These are phyloP conservation scores for Cheirogaleus major DNA, from an alignment of 2,797 vertebrate genomes.

Conservation along the genomic window DNA sequence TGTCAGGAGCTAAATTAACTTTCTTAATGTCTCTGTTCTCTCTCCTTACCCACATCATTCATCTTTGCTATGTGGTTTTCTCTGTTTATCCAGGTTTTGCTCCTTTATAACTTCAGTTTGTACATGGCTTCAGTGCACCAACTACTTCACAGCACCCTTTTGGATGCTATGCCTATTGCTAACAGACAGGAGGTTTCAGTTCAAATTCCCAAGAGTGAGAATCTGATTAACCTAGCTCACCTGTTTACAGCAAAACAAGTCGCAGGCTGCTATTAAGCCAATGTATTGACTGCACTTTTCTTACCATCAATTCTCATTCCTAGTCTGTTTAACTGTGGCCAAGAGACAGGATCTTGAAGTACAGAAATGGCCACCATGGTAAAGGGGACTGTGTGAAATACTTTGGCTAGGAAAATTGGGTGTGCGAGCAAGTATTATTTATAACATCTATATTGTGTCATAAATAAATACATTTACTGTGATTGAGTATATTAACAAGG, in stretches of 20 bases:
- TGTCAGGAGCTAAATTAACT: not conserved
- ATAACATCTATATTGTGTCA: not conserved
- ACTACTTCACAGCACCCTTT: not conserved
- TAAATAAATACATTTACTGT: not conserved
- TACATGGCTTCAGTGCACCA: not conserved
- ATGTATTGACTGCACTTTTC: not conserved
- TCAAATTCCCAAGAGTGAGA: not conserved
- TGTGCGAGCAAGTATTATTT: not conserved
- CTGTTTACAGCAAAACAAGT: not conserved
- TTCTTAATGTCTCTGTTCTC: not conserved
- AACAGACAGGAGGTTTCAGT: not conserved
- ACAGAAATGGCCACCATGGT: not conserved
- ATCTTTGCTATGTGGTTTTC: not conserved
- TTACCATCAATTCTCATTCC: not conserved
- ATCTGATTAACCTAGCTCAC: not conserved
- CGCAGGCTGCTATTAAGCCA: not conserved
- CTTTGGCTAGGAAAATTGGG: not conserved
- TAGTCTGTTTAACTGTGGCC: not conserved
- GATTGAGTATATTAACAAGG: slow-evolving; percentile 10
- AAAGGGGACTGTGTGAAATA: not conserved
- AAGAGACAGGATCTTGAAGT: not conserved
- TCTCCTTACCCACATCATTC: not conserved
- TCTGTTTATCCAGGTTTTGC: not conserved
- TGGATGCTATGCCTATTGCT: not conserved
- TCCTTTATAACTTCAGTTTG: not conserved